Evolutionary conservation across 64 coral and sea anemone species (phyloP), one percentile per base, ranked within the genome.

Genomic region (Trachythela sp.): DNA sequence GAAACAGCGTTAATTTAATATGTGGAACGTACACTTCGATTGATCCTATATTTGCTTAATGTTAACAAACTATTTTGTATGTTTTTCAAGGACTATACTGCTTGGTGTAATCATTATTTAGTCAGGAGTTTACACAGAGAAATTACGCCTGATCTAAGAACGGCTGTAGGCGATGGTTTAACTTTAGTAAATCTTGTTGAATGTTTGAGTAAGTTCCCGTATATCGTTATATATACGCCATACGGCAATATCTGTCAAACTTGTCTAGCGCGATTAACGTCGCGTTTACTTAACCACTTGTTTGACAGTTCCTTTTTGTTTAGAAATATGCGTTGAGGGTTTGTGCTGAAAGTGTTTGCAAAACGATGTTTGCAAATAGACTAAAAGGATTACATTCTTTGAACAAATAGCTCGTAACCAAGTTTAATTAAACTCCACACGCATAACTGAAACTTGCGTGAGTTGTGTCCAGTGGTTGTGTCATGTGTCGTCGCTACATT

Each of bases 21-120:
- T n/a, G n/a, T n/a, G n/a, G n/a, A n/a, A n/a, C n/a, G n/a, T n/a
- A n/a, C n/a, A n/a, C n/a, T n/a, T n/a, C n/a, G n/a, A n/a, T n/a
- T n/a, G n/a, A n/a, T n/a, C n/a, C n/a, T n/a, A n/a, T n/a, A n/a
- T n/a, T n/a, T n/a, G n/a, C n/a, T 72, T 26, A 70, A 70, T 72
- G 14, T 4, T 22, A 24, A 35, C 1, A 11, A 32, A 80, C 35
- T 80, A 6, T 39, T 80, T 35, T 38, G 75, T 36, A 2, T 80
- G 7, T 10, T 80, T n/a, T 80, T 80, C 2, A 30, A 80, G 75
- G 75, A 80, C 10, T 80, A 80, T 18, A 80, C 75, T 15, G 31
- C 75, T 80, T 80, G 75, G 75, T 80, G 75, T 18, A 80, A 80
- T 80, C 75, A 80, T 36, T 39, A 80, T 80, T 35, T 80, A 80